A percentile compares a stretch with the other conserved stretches of the same genome.
phyloP scores from a whole-genome alignment of 2,888 invertebrate genomes.

The Pterostichus madidus region DNA sequence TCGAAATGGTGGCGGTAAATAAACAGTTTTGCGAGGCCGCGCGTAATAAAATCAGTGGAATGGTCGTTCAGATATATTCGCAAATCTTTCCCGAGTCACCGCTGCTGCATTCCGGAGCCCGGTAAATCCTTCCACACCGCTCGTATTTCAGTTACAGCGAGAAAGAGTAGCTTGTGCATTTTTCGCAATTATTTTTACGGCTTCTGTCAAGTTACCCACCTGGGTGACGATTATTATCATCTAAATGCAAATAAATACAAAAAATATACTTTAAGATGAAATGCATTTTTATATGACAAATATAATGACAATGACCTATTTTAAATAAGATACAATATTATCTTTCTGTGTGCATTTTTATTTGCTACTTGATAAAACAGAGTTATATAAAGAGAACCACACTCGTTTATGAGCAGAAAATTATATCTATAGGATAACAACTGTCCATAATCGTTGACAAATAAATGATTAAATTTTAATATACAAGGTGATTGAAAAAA shows the following conservation, averaged over 20 bases:
- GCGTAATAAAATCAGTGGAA: constrained; percentile 56
- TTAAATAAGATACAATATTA: too few relatives aligned
- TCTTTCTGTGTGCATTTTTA: too few relatives aligned
- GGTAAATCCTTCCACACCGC: neutral
- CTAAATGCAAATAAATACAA: constrained; percentile 1
- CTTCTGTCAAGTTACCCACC: constrained; percentile 17
- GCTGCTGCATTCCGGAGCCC: constrained; percentile 22
- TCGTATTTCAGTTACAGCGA: constrained; percentile 15
- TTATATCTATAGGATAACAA: too few relatives aligned
- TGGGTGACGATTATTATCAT: constrained; percentile 37
- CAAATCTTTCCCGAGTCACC: constrained; percentile 47
- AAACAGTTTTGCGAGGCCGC: constrained; percentile 45
- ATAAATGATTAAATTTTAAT: too few relatives aligned
- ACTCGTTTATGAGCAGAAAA: too few relatives aligned
- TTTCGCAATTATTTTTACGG: constrained; percentile 34
- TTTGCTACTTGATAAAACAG: too few relatives aligned
- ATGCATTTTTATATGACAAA: neutral
- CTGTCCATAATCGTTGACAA: too few relatives aligned
- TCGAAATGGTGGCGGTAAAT: constrained; percentile 48
- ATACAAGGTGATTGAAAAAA: too few relatives aligned
- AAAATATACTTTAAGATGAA: neutral
- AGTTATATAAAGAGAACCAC: too few relatives aligned
- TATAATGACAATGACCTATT: neutral
- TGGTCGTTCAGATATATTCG: constrained; percentile 44
- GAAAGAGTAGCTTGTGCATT: constrained; percentile 37